These are phyloP conservation scores for Sclerurus mexicanus DNA, from an alignment of 2,113 vertebrate species.

Conservation along the genomic window DNA sequence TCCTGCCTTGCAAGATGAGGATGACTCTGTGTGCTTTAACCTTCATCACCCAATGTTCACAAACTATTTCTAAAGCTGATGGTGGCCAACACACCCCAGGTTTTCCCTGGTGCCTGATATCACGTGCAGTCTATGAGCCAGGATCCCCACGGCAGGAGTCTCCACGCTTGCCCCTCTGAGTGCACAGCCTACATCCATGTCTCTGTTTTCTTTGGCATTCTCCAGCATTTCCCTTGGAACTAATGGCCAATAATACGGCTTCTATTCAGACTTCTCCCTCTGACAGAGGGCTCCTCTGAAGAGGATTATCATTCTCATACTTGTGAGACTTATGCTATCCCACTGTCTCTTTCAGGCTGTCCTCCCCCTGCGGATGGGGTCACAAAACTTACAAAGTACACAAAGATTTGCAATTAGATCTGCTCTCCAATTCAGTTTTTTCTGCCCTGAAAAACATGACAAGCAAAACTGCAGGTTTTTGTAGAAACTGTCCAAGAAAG, in stretches of 20 bases:
- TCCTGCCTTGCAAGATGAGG: neutral
- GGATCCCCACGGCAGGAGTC: fast-evolving
- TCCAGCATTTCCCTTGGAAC: neutral
- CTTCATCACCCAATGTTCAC: neutral
- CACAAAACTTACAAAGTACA: neutral
- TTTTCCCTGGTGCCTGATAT: neutral
- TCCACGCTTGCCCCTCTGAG: neutral
- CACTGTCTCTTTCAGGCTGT: neutral
- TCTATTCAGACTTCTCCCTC: neutral
- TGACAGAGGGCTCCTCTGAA: neutral
- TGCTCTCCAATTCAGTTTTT: neutral
- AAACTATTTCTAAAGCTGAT: neutral
- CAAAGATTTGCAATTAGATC: neutral
- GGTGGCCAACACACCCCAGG: neutral
- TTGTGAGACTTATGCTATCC: neutral
- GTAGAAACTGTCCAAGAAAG: neutral
- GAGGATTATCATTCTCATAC: neutral
- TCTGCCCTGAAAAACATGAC: neutral
- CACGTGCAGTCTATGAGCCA: fast-evolving
- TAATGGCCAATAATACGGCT: neutral
- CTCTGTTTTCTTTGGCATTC: conserved; percentile 15
- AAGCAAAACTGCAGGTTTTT: neutral
- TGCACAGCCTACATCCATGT: neutral
- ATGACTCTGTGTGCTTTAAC: neutral
- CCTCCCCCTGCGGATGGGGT: neutral